Conservation (phyloP, 1,140 invertebrate species). For the Drosophila nigromelanica region DNA sequence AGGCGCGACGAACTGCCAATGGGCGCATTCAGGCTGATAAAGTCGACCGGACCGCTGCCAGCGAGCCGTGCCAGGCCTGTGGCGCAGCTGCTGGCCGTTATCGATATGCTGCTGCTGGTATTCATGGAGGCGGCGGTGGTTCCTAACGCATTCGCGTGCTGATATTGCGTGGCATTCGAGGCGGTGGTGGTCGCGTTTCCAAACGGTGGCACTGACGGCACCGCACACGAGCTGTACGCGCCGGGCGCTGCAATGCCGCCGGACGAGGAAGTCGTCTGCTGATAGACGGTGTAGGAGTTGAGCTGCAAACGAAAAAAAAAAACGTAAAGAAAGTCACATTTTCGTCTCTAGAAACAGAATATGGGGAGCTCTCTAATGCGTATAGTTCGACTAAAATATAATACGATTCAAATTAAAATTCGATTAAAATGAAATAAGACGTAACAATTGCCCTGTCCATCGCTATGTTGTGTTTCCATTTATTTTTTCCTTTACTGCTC, state of each 20-base stretch:
- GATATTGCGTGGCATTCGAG: conserved; percentile 67
- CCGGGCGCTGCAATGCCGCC: conserved; percentile 33
- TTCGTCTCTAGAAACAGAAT: too few species aligned
- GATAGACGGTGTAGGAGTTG: conserved; percentile 60
- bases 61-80: conserved; percentile 14
- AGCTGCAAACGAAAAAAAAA: conserved; percentile 28
- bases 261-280: conserved; percentile 35
- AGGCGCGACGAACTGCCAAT: conserved; percentile 73
- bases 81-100: conserved; percentile 34
- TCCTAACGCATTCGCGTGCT: conserved; percentile 44
- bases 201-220: conserved; percentile 74
- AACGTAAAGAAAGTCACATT: background rate
- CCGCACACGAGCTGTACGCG: conserved; percentile 73
- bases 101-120: conserved; percentile 17
- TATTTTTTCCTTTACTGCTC: too few species aligned
- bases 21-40: conserved; percentile 72
- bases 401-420: too few species aligned
- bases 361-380: too few species aligned
- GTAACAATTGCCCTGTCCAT: too few species aligned
- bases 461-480: too few species aligned
- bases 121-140: conserved; percentile 64
- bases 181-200: conserved; percentile 78
- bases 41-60: conserved; percentile 38
- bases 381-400: too few species aligned
- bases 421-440: too few species aligned